Evolutionary conservation across 2,797 vertebrate genomes (phyloP), one percentile per base, ranked within the genome.

Genomic region (Caiman crocodilus): DNA sequence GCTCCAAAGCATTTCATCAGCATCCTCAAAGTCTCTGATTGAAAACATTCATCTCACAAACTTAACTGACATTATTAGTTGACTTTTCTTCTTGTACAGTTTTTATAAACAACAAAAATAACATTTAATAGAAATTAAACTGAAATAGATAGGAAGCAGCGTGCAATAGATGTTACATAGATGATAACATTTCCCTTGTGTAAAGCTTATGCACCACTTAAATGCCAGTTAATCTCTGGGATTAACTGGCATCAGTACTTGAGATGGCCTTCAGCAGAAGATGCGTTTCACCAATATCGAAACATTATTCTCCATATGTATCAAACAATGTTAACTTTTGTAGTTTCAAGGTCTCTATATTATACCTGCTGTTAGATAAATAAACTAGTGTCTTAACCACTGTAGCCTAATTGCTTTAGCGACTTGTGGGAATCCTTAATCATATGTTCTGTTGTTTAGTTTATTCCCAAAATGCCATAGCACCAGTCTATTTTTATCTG

Each of bases 111-210:
- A 1, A 77, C 1, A 79, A 3, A 1, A 78, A 88, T 82, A 56
- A 28, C 1, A 60, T 5, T 1, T 5, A 60, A 5, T 42, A 42
- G 42, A 26, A 32, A 71, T 90, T 73, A 2, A 83, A 82, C 17
- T 18, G 15, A 87, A 78, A 80, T 50, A 21, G 75, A 60, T 71
- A 79, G 84, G 21, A 88, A 5, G 7, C 3, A 59, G 1, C 4
- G n/a, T 16, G 4, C 1, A 2, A 0, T 59, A 88, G 55, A 1
- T 56, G 65, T 28, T 35, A 5, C 28, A 1, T 75, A 2, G 55
- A 57, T 13, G 64, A 26, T 60, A 1, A 79, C 21, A 86, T 84
- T 57, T 5, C 82, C 64, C 76, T 18, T 77, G 12, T 59, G 21
- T 50, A 58, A 89, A 20, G 9, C 9, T 18, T 20, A 30, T 5